phyloP scores from a whole-genome alignment of 2,888 invertebrate species.

The Spodoptera picta region DNA sequence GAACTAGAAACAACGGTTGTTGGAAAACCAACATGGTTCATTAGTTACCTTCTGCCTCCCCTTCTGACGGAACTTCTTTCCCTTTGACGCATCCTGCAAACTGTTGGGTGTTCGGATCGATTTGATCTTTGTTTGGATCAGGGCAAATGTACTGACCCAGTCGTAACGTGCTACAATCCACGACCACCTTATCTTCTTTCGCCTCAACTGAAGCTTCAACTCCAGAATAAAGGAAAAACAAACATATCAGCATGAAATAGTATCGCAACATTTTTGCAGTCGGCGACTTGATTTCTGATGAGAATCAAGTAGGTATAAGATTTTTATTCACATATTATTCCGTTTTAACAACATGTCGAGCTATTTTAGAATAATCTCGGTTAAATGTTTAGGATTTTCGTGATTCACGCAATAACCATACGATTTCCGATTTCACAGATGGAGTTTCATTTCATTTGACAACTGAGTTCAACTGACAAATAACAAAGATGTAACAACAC shows the following conservation, averaged over 20 bases:
- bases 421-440: too few species aligned
- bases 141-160: conserved; percentile 95
- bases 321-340: too few species aligned
- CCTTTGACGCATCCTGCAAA: conserved; percentile 92
- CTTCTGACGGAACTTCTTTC: conserved; percentile 88
- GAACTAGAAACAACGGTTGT: too few species aligned
- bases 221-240: conserved; percentile 58
- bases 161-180: conserved; percentile 92
- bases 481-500: too few species aligned
- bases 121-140: conserved; percentile 92
- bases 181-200: conserved; percentile 69
- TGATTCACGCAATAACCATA: too few species aligned
- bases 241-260: conserved; percentile 52
- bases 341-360: too few species aligned
- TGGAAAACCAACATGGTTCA: background rate
- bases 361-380: too few species aligned
- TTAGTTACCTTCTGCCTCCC: conserved; percentile 92
- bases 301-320: background rate
- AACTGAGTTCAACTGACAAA: too few species aligned
- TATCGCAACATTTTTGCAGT: conserved; percentile 40
- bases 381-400: too few species aligned
- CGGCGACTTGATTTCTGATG: background rate
- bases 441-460: too few species aligned
- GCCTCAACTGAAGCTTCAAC: conserved; percentile 73
- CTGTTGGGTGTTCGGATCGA: conserved; percentile 97